phyloP scores from a whole-genome alignment of 2,113 vertebrate genomes.

The Rhynchomys soricoides region DNA sequence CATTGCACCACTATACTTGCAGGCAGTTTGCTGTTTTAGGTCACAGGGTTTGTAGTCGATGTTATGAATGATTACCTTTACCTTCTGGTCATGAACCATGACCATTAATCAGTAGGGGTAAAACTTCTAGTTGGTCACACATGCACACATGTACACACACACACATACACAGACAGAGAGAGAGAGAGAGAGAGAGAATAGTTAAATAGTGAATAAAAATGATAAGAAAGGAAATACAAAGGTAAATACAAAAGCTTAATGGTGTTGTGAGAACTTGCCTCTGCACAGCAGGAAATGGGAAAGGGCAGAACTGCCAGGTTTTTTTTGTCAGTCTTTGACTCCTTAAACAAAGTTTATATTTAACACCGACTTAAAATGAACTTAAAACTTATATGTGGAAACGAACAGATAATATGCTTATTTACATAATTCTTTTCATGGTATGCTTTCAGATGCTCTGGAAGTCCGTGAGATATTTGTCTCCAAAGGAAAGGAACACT shows the following conservation, averaged over 20 bases:
- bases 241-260: background rate
- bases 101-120: background rate
- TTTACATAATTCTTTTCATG: constrained; percentile 8
- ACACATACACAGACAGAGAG: background rate
- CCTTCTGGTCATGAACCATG: background rate
- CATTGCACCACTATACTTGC: background rate
- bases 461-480: background rate
- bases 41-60: background rate
- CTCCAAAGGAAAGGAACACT: background rate
- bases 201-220: background rate
- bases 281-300: background rate
- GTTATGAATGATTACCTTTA: background rate
- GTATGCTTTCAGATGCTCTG: background rate
- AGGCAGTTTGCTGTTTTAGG: background rate
- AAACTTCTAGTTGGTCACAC: background rate
- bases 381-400: constrained; percentile 26
- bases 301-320: background rate
- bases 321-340: constrained; percentile 25
- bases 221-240: background rate
- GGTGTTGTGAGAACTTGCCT: background rate
- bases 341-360: constrained; percentile 40
- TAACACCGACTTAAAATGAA: constrained; percentile 56
- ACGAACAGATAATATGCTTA: background rate
- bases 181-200: too few species aligned
- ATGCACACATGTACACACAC: background rate